Percentiles rank a stretch among this genome's conserved stretches.
Evolutionary conservation across 2,888 invertebrate species (phyloP).

Genomic region (Xestia ashworthii): DNA sequence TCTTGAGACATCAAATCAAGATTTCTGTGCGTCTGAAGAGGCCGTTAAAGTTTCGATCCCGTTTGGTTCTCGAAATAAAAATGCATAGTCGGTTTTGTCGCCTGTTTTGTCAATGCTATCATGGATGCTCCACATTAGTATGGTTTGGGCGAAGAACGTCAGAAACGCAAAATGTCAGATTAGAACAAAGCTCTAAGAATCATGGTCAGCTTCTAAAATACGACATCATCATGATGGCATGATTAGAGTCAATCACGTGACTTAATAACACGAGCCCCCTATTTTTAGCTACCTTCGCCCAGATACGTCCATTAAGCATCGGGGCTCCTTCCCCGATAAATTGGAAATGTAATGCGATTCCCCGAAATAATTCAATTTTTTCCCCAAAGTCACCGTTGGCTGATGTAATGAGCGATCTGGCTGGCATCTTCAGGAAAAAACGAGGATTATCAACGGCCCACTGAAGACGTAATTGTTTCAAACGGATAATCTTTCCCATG

Average conservation of each 20-base stretch:
- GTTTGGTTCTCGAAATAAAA: too few relatives aligned
- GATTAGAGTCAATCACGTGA: background rate
- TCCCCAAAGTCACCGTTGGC: conserved; percentile 61
- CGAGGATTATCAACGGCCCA: conserved; percentile 62
- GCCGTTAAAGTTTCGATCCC: too few relatives aligned
- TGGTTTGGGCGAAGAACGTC: too few relatives aligned
- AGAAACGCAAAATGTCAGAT: too few relatives aligned
- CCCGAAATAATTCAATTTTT: conserved; percentile 67
- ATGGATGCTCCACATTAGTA: too few relatives aligned
- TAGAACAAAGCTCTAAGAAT: background rate
- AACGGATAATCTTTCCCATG: conserved; percentile 66
- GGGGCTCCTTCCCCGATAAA: conserved; percentile 56
- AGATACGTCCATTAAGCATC: conserved; percentile 54
- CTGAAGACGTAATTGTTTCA: conserved; percentile 66
- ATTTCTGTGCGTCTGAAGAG: too few relatives aligned
- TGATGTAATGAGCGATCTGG: conserved; percentile 62
- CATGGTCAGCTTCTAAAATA: background rate
- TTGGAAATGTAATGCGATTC: conserved; percentile 70
- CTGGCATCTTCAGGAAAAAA: conserved; percentile 55
- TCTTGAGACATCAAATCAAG: background rate
- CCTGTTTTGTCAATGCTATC: too few relatives aligned
- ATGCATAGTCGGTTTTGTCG: too few relatives aligned
- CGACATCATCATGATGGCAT: background rate
- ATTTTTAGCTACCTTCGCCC: conserved; percentile 30
- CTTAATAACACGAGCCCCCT: background rate